Evolutionary conservation across 64 coral and sea anemone genomes (phyloP).

Genomic region (Montipora foliosa): DNA sequence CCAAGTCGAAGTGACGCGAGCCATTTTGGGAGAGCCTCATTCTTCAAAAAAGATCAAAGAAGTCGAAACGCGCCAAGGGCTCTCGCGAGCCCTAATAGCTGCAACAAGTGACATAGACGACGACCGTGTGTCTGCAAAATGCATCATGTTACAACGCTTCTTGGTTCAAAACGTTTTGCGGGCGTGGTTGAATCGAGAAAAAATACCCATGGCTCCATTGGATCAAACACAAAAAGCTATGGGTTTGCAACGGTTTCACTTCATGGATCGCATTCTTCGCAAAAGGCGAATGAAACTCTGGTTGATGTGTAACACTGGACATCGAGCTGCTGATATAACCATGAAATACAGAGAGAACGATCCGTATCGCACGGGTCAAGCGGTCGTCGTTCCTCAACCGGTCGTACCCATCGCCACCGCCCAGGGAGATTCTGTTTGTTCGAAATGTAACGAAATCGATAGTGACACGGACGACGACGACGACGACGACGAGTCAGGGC

Average conservation of each 20-base stretch:
- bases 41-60: neutral
- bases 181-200: neutral
- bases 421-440: neutral
- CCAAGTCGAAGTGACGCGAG: neutral
- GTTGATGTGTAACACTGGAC: constrained; percentile 11
- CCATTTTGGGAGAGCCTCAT: neutral
- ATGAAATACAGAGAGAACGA: neutral
- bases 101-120: neutral
- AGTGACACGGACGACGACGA: neutral
- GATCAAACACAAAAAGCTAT: neutral
- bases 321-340: neutral
- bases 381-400: neutral
- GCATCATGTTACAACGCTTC: neutral
- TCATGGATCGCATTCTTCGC: constrained; percentile 16
- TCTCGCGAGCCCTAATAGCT: neutral
- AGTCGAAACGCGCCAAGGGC: neutral
- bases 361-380: neutral
- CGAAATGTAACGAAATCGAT: neutral
- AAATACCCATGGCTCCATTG: neutral
- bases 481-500: neutral
- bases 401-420: neutral
- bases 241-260: neutral
- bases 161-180: neutral
- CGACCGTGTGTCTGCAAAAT: neutral
- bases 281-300: neutral